phyloP scores from a whole-genome alignment of 2,888 invertebrate species.

The Phengaris arion region DNA sequence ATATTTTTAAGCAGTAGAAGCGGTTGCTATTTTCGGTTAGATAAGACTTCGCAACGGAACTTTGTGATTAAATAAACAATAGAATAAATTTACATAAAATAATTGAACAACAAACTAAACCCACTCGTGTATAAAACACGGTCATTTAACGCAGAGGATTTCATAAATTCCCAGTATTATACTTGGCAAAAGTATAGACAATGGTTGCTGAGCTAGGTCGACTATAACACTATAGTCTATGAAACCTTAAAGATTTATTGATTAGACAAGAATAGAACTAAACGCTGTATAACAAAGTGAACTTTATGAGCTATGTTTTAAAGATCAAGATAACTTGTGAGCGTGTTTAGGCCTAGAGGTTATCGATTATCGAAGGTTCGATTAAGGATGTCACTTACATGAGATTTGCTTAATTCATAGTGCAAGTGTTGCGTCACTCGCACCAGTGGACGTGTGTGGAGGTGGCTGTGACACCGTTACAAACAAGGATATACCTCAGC shows the following conservation, averaged over 20 bases:
- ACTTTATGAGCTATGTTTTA: neutral
- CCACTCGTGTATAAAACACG: slow-evolving; percentile 19
- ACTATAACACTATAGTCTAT: slow-evolving; percentile 7
- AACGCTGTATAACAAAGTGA: neutral
- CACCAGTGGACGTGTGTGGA: slow-evolving; percentile 13
- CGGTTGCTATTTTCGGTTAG: slow-evolving; percentile 4
- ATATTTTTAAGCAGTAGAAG: slow-evolving; percentile 1
- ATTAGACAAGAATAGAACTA: too few relatives aligned
- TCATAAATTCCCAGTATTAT: slow-evolving; percentile 9
- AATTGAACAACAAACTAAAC: slow-evolving; percentile 16
- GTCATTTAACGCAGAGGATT: slow-evolving; percentile 2
- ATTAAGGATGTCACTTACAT: slow-evolving; percentile 46
- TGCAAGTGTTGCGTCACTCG: slow-evolving; percentile 44
- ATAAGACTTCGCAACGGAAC: neutral
- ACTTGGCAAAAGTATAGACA: slow-evolving; percentile 29
- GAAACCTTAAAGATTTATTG: slow-evolving; percentile 28
- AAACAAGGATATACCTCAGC: neutral
- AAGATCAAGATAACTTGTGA: neutral
- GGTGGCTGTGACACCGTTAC: slow-evolving; percentile 11
- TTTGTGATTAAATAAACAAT: slow-evolving; percentile 21
- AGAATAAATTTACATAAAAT: slow-evolving; percentile 27
- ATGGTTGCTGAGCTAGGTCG: slow-evolving; percentile 21
- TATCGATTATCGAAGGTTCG: slow-evolving; percentile 36
- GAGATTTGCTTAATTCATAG: slow-evolving; percentile 47
- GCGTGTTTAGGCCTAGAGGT: slow-evolving; percentile 1